Evolutionary conservation across 2,888 invertebrate species (phyloP), one percentile per base, ranked within the genome.

Genomic region (Pycnomerus fuliginosus): DNA sequence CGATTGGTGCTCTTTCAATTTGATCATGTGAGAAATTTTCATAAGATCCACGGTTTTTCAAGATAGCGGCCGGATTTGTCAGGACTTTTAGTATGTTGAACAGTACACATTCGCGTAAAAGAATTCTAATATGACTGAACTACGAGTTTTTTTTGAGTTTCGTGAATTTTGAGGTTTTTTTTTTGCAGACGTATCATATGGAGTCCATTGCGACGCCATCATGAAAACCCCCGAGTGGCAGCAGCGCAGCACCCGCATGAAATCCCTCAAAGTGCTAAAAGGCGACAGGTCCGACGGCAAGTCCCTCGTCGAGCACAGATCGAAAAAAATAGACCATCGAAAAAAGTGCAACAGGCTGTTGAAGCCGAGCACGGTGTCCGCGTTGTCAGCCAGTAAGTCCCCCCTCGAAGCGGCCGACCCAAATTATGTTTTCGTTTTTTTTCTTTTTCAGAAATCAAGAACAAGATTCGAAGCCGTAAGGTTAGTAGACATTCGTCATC

Each of bases 181-280:
- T 33, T 25, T 36, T 27, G 13, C 71, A 88, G 89, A 88, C 70
- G 76, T 85, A 31, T 74, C 80, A 3, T 78, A 82, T 38, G 75
- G 78, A 28, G 69, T 82, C 44, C 89, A 89, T 71, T 74, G 86
- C 64, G 80, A 86, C 40, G 83, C 86, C 50, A 78, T 87, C 56
- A 78, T 84, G 74, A 84, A 86, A 56, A 83, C 85, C 55, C 74
- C 84, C 40, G 90, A 91, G 66, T 90, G 90, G 88, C 89, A 90
- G 60, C 83, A 83, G 64, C 81, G 82, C 60, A 76, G 80, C 67
- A 67, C 78, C 32, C 71, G 76, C 49, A 61, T 71, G 56, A 73
- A 73, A 49, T 56, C 68, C 11, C 50, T 68, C 34, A 72, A 72
- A 52, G 58, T 64, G 27, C 44, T 65, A 22, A 13, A 70, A 69